Conservation (phyloP, 53 echinoderm and acorn worm genomes). For the Paracentrotus lividus region DNA sequence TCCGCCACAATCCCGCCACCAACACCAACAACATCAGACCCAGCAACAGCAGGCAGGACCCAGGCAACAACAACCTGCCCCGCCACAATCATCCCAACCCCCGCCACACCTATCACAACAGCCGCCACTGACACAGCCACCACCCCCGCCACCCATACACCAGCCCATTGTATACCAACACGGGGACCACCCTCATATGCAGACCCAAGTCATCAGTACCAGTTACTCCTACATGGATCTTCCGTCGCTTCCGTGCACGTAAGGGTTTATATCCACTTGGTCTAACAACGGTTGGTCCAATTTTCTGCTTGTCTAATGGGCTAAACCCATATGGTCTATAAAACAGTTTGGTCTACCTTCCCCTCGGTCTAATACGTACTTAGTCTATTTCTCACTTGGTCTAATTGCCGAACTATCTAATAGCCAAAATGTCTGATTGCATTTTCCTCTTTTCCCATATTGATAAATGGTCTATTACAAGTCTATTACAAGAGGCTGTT, state of each 20-base stretch:
- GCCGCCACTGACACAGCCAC: not conserved
- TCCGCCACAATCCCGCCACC: not conserved
- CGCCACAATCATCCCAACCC: not conserved
- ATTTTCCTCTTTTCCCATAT: no score
- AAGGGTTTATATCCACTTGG: no score
- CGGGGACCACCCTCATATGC: constrained; percentile 15
- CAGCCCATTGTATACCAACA: constrained; percentile 54
- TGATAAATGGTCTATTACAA: no score
- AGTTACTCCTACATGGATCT: constrained; percentile 60
- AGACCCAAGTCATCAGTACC: constrained; percentile 4
- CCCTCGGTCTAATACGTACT: no score
- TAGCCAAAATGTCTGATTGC: no score
- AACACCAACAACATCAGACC: constrained; percentile 10
- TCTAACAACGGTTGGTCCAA: no score
- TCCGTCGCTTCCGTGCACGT: constrained; percentile 34
- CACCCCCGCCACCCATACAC: constrained; percentile 43
- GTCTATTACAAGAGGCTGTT: no score
- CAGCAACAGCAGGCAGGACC: constrained; percentile 14
- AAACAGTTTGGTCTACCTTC: no score
- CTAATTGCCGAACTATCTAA: no score
- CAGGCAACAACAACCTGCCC: constrained; percentile 12
- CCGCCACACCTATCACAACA: constrained; percentile 31
- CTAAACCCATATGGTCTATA: no score
- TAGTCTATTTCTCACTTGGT: no score
- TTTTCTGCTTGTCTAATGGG: no score